Percentiles rank a stretch among this genome's conserved stretches.
These are phyloP conservation scores for Paguma larvata DNA, from an alignment of 2,797 vertebrate species.

Conservation along the genomic window DNA sequence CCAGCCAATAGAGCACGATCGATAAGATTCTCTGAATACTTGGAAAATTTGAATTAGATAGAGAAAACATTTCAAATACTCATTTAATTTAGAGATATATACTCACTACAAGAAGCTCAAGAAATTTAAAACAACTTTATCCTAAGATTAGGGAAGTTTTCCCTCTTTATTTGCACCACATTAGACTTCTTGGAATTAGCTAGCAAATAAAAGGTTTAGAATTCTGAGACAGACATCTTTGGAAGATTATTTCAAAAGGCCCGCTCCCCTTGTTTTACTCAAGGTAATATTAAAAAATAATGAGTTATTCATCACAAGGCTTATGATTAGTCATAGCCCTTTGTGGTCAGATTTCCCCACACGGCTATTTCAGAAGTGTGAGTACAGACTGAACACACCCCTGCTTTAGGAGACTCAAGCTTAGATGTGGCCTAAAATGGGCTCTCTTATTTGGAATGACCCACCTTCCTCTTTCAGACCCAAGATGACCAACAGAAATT, in stretches of 20 bases:
- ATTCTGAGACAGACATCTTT: neutral
- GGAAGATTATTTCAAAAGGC: constrained; percentile 25
- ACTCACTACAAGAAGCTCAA: neutral
- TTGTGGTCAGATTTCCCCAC: neutral
- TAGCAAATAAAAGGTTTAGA: constrained; percentile 15
- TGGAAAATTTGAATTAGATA: constrained; percentile 69
- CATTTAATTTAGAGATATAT: constrained; percentile 19
- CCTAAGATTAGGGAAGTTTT: neutral
- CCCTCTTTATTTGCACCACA: neutral
- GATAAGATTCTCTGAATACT: constrained; percentile 24
- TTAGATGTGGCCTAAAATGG: neutral
- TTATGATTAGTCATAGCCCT: neutral
- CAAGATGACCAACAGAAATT: neutral
- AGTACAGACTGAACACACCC: neutral
- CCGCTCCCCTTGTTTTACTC: neutral
- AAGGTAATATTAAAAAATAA: constrained; percentile 8
- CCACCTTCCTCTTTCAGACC: neutral
- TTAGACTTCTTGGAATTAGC: neutral
- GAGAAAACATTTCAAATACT: constrained; percentile 54
- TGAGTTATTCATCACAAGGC: neutral
- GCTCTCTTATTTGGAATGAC: neutral
- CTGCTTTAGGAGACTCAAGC: neutral
- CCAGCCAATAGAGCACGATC: neutral
- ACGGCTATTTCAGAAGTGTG: neutral
- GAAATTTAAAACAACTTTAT: constrained; percentile 30